phyloP scores from a whole-genome alignment of 2,888 invertebrate species.

The Platynereis dumerilii region DNA sequence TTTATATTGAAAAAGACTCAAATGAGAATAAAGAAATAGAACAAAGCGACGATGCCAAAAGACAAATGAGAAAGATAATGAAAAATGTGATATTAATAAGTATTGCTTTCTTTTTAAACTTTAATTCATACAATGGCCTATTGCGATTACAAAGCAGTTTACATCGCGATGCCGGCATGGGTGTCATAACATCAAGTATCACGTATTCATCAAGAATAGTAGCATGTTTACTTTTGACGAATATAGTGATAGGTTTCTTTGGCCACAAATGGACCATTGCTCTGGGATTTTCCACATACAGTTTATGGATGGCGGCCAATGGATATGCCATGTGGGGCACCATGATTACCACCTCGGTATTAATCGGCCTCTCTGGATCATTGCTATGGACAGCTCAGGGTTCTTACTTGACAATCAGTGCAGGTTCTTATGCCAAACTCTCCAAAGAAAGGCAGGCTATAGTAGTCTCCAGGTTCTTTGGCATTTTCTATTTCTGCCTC shows the following conservation, averaged over 20 bases:
- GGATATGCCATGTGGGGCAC: slow-evolving; percentile 77
- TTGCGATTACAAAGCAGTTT: slow-evolving; percentile 80
- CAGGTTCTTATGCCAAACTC: background rate
- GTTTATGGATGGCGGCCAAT: slow-evolving; percentile 92
- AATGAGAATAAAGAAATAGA: too few species aligned
- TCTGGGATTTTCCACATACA: slow-evolving; percentile 89
- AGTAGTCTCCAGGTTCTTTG: background rate
- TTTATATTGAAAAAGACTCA: too few species aligned
- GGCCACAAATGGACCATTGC: slow-evolving; percentile 87
- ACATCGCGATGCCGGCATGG: slow-evolving; percentile 86
- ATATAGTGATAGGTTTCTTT: slow-evolving; percentile 43
- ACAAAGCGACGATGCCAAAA: background rate
- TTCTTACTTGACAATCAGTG: background rate
- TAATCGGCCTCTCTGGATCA: slow-evolving; percentile 93
- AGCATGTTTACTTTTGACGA: slow-evolving; percentile 86
- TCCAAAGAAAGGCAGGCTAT: background rate
- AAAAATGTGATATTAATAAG: slow-evolving; percentile 92
- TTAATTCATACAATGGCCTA: slow-evolving; percentile 87
- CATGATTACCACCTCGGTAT: slow-evolving; percentile 76
- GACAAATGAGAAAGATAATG: slow-evolving; percentile 71
- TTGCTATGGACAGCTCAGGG: slow-evolving; percentile 82
- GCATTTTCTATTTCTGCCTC: background rate
- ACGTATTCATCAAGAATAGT: slow-evolving; percentile 92
- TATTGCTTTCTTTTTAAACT: slow-evolving; percentile 89
- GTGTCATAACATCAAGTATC: slow-evolving; percentile 86